Conservation (phyloP, 2,797 vertebrate genomes). For the Channallabes apus region DNA sequence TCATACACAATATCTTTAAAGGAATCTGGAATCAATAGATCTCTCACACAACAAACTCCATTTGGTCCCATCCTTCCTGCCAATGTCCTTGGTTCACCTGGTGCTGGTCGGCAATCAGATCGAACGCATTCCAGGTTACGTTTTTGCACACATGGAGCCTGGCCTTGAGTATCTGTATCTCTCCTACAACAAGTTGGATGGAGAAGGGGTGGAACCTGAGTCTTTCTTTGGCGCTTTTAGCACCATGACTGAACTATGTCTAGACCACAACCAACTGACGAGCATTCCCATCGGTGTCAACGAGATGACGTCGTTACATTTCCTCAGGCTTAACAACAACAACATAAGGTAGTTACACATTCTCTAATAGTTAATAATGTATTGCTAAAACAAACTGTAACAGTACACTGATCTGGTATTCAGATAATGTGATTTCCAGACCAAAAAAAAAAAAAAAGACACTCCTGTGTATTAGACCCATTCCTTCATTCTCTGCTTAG, state of each 20-base stretch:
- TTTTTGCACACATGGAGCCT: conserved; percentile 93
- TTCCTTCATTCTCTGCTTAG: not conserved
- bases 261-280: conserved; percentile 90
- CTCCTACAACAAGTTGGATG: conserved; percentile 89
- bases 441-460: not conserved
- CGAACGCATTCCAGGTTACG: conserved; percentile 92
- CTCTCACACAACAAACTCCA: conserved; percentile 91
- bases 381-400: not conserved
- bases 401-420: not conserved
- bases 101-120: conserved; percentile 92
- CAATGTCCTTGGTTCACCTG: conserved; percentile 88
- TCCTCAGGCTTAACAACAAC: conserved; percentile 91
- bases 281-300: conserved; percentile 84
- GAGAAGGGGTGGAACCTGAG: conserved; percentile 83
- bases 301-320: conserved; percentile 88
- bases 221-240: conserved; percentile 88
- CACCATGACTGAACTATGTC: conserved; percentile 89
- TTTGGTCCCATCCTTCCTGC: conserved; percentile 92
- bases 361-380: not conserved
- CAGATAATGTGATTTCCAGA: not conserved
- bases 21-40: conserved; percentile 94
- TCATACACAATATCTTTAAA: conserved; percentile 58
- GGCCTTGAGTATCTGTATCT: conserved; percentile 95
- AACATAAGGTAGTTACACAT: conserved; percentile 81
- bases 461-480: not conserved